Evolutionary conservation across 1,140 invertebrate genomes (phyloP), one percentile per base, ranked within the genome.

Genomic region (Pteromalus puparum): DNA sequence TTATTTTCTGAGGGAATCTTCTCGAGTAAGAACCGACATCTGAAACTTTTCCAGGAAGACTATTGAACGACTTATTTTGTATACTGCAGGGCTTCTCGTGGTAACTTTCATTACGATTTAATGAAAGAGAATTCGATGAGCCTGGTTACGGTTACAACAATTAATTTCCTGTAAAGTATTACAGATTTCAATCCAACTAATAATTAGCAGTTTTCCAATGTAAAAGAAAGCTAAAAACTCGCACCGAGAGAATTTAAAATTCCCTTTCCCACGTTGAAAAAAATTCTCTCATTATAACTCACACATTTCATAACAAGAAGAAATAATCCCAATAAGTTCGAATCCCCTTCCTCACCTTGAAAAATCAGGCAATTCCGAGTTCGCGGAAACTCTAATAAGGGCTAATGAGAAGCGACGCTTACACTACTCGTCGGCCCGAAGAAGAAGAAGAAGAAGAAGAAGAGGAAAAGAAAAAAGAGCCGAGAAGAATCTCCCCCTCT

Each of bases 391-490:
- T 72, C 68, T 83, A 83, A 83, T 79, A 73, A 79, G 82, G 53
- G 48, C 77, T 84, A 84, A 84, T 73, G 83, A 80, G 76, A 80
- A 84, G 76, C 67, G 76, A 79, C 74, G 74, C 48, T 74, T 21
- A 38, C 70, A 61, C 26, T 46, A 46, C 26, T 77, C 38, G 68
- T 61, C 30, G 46, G 30, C 30, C 46, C 10, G 30, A 34, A 61
- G 18, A 26, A 53, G 13, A 34, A 30, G 34, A 67, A 76, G 75
- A 82, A 28, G 28, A 21, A 67, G 30, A 26, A 61, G 53, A 61
- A 61, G 21, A 61, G 12, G 13, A 34, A 30, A 65, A 67, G 67
- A 76, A 76, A 28, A 24, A 21, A 67, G 30, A 26, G 18, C 21
- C 53, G 53, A 61, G 21, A 61, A 61, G 53, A 61, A 21, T 61